These are phyloP conservation scores for Carcina quercana DNA, from an alignment of 2,888 invertebrate genomes.

Conservation along the genomic window DNA sequence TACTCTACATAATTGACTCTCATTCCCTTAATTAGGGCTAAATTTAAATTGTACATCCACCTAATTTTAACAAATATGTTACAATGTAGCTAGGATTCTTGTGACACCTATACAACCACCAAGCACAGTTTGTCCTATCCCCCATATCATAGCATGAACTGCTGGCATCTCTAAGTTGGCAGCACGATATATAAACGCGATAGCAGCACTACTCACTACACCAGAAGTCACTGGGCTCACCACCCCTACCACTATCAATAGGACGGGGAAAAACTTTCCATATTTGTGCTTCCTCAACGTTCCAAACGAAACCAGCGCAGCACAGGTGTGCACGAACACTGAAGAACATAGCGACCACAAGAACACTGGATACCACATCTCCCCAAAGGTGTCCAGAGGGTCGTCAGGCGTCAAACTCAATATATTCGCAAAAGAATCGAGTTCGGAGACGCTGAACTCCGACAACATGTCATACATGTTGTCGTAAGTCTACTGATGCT, in stretches of 20 bases:
- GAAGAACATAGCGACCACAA: conserved; percentile 97
- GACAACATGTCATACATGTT: conserved; percentile 76
- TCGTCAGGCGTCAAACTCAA: conserved; percentile 78
- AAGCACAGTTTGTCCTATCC: conserved; percentile 92
- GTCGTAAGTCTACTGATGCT: conserved; percentile 44
- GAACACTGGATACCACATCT: conserved; percentile 98
- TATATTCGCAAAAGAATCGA: conserved; percentile 81
- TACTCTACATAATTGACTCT: conserved; percentile 46
- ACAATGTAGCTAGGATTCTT: conserved; percentile 93
- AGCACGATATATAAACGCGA: conserved; percentile 95
- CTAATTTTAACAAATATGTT: conserved; percentile 38
- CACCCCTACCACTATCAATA: conserved; percentile 92
- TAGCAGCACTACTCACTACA: conserved; percentile 91
- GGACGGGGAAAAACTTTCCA: conserved; percentile 94
- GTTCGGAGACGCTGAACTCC: conserved; percentile 72
- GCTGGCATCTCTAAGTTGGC: conserved; percentile 93
- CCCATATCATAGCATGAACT: conserved; percentile 95
- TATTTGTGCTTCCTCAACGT: conserved; percentile 95
- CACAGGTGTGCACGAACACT: conserved; percentile 92
- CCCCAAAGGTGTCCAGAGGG: conserved; percentile 82
- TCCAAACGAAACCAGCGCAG: conserved; percentile 92
- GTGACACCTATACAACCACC: conserved; percentile 94
- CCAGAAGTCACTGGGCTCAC: conserved; percentile 92
- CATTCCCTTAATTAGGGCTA: conserved; percentile 27
- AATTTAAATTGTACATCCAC: conserved; percentile 10